Evolutionary conservation across 2,113 vertebrate genomes (phyloP).

Genomic region (Leptosomus discolor): DNA sequence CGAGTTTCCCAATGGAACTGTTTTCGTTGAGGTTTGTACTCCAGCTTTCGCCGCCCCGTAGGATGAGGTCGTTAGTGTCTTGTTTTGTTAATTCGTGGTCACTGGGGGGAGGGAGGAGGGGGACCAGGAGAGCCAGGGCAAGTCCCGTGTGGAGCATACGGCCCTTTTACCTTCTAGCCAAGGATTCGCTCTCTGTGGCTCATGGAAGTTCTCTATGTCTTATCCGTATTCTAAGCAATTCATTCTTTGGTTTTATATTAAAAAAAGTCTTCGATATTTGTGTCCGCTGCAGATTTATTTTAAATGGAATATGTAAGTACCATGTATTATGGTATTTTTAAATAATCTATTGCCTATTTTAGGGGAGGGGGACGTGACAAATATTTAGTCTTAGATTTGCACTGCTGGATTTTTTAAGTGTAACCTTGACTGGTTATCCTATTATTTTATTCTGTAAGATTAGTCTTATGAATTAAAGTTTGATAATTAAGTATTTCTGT

Average conservation of each 20-base stretch:
- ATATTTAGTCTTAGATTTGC: conserved; percentile 76
- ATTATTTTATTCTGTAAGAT: conserved; percentile 77
- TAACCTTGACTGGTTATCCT: conserved; percentile 74
- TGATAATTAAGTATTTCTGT: conserved; percentile 70
- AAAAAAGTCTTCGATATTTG: neutral
- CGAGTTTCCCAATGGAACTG: neutral
- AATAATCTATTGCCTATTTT: conserved; percentile 68
- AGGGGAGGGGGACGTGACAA: conserved; percentile 54
- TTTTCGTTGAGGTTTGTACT: neutral
- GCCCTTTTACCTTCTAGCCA: conserved; percentile 3
- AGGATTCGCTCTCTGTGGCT: neutral
- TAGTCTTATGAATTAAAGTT: conserved; percentile 80
- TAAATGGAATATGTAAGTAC: conserved; percentile 60
- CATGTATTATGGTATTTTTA: conserved; percentile 67
- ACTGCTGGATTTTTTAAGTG: conserved; percentile 75
- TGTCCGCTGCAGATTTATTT: conserved; percentile 64
- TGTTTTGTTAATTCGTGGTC: neutral
- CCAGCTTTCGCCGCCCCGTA: neutral
- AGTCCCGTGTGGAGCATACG: neutral
- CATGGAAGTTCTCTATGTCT: conserved; percentile 4
- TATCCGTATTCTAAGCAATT: neutral
- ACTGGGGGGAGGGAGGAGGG: neutral
- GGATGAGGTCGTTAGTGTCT: neutral
- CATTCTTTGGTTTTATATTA: conserved; percentile 25
- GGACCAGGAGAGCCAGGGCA: neutral